Evolutionary conservation across 2,797 vertebrate species (phyloP), one percentile per base, ranked within the genome.

Genomic region (Lepus oiostolus): DNA sequence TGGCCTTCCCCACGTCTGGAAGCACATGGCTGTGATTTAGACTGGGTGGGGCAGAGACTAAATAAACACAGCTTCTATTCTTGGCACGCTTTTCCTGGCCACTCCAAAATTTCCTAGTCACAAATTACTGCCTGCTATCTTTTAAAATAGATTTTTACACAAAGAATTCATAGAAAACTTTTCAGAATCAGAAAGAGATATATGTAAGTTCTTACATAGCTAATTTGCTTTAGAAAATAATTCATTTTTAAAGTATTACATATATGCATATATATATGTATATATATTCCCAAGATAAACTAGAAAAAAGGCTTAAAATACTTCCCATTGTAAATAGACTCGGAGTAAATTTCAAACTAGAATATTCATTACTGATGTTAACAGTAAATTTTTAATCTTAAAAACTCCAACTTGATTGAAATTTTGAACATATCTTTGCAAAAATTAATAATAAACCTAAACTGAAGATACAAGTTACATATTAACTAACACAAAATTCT

Each of bases 41-140:
- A 28, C 74, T 65, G 91, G 96, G 96, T 91, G 97, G 96, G 76
- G 88, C 60, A 68, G 76, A 91, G 72, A 77, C 85, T 89, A 97
- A 96, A 96, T 38, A 96, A 93, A 95, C 90, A 91, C 42, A 35
- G 68, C 21, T 76, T 86, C 92, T 96, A 97, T 97, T 96, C 96
- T 96, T 92, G 93, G 92, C 65, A 63, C 0, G 26, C 60, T 94
- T 95, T 97, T 96, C 83, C 95, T 91, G 90, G 90, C 77, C 81
- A 94, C 93, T 92, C 85, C 91, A 70, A 92, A 96, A 97, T 81
- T 94, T 90, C 92, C 90, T 67, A 82, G 88, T 96, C 95, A 96
- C 80, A 93, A 93, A 97, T 91, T 85, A 94, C 62, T 81, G 85
- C 67, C 83, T 70, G 32, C 28, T 96, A 77, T 63, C 94, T 89